Evolutionary conservation across 2,797 vertebrate genomes (phyloP).

Genomic region (Phrynocephalus guinanensis): DNA sequence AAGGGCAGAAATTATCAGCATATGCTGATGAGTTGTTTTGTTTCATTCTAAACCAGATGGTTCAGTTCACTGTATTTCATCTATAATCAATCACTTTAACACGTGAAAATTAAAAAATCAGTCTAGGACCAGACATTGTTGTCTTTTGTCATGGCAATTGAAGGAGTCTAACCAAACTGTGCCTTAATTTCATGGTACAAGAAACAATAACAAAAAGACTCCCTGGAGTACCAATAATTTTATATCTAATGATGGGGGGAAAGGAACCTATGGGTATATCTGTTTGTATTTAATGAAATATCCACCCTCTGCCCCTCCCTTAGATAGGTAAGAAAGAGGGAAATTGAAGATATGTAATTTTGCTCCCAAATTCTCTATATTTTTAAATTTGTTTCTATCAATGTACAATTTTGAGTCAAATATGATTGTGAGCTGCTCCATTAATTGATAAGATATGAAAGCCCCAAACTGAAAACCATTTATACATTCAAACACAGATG

Average conservation of each 20-base stretch:
- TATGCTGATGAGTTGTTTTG: slow-evolving; percentile 61
- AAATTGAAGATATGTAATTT: background rate
- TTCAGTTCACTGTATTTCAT: slow-evolving; percentile 58
- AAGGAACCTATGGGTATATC: background rate
- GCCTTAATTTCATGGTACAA: slow-evolving; percentile 55
- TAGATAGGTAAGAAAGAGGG: background rate
- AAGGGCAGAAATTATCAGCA: slow-evolving; percentile 61
- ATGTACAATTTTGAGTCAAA: background rate
- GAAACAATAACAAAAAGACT: slow-evolving; percentile 13
- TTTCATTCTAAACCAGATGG: slow-evolving; percentile 64
- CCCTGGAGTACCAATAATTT: slow-evolving; percentile 60
- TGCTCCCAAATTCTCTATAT: too few relatives aligned
- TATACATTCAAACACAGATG: background rate
- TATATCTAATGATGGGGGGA: background rate
- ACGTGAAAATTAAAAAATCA: slow-evolving; percentile 61
- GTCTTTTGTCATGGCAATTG: slow-evolving; percentile 25
- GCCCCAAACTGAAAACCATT: background rate
- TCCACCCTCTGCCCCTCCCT: background rate
- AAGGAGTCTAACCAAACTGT: slow-evolving; percentile 51
- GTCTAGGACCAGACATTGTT: slow-evolving; percentile 50
- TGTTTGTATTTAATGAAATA: background rate
- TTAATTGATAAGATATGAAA: background rate
- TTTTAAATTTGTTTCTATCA: background rate
- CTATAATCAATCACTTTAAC: slow-evolving; percentile 53
- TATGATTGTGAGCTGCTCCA: background rate